Conservation (phyloP, 1,140 invertebrate species). For the Saccostrea glomerata region DNA sequence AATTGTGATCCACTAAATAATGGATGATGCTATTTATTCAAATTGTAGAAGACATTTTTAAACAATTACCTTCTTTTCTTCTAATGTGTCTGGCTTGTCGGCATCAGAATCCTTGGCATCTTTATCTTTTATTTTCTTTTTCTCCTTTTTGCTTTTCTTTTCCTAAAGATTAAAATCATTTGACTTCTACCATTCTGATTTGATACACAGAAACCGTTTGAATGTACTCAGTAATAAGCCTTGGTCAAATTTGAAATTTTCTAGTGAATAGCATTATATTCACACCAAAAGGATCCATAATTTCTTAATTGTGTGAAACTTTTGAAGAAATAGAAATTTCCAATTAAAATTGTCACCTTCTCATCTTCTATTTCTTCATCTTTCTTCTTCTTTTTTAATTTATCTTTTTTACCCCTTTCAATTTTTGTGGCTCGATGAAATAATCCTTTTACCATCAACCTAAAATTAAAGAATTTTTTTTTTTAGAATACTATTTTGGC, state of each 20-base stretch:
- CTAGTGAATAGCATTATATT: too few relatives aligned
- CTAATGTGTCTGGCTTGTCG: slow-evolving; percentile 66
- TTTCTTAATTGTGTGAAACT: too few relatives aligned
- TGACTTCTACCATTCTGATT: neutral
- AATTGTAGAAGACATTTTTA: too few relatives aligned
- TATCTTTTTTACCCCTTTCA: slow-evolving; percentile 72
- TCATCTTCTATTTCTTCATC: slow-evolving; percentile 67
- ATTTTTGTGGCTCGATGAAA: slow-evolving; percentile 91
- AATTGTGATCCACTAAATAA: too few relatives aligned
- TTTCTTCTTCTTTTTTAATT: slow-evolving; percentile 72
- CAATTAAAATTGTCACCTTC: slow-evolving; percentile 43
- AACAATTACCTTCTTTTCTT: slow-evolving; percentile 74
- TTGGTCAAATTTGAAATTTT: too few relatives aligned
- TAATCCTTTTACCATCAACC: slow-evolving; percentile 94
- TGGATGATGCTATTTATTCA: too few relatives aligned
- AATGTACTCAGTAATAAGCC: neutral
- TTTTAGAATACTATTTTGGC: too few relatives aligned
- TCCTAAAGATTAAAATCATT: slow-evolving; percentile 43
- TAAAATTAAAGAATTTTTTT: slow-evolving; percentile 69
- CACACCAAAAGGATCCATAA: too few relatives aligned
- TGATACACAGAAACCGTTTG: neutral
- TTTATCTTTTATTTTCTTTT: slow-evolving; percentile 62
- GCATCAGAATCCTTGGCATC: slow-evolving; percentile 74
- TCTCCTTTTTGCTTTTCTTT: slow-evolving; percentile 70
- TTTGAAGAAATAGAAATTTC: neutral